Base-by-base conservation (phyloP, 2,797 vertebrate genomes). In the Ispidina lecontei region DNA sequence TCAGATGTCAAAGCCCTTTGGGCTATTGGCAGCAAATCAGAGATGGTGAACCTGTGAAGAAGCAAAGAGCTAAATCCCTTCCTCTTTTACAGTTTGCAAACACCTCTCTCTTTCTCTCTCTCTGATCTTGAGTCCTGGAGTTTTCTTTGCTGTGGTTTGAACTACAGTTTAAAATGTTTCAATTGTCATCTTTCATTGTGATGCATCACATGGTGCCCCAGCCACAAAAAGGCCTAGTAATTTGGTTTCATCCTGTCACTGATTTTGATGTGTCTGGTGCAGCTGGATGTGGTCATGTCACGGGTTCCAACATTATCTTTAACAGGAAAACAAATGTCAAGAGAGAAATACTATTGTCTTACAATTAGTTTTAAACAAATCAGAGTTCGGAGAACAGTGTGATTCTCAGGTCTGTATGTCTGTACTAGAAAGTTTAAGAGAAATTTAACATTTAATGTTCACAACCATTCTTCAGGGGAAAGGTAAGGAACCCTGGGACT, bases 141-240 rank as follows among this genome's bases (percentile, higher is more conserved):
- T 96, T 96, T 96, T 95, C 96, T 96, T 96, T 96, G 87, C 96
- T 96, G 96, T 96, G 96, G 96, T 96, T 96, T 96, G 87, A 96
- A 85, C 82, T 94, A 89, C 90, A 96, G 88, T 93, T 94, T 94
- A 89, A 95, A 94, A 96, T 78, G 95, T 94, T 96, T 96, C 95
- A 96, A 94, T 96, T 96, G 96, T 95, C 95, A 95, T 96, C 91
- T 96, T 96, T 94, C 84, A 95, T 96, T 96, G 96, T 96, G 95
- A 94, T 91, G 87, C 96, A 96, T 96, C 95, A 95, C 95, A 95
- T 95, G 96, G 96, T 91, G 93, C 73, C 89, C 79, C 93, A 95
- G 96, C 96, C 96, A 95, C 95, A 96, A 96, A 95, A 96, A 96
- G 96, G 93, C 93, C 93, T 87, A 87, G 78, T 75, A 96, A 96